Evolutionary conservation across 2,113 vertebrate genomes (phyloP).

Genomic region (Epinephelus cyanopodus): DNA sequence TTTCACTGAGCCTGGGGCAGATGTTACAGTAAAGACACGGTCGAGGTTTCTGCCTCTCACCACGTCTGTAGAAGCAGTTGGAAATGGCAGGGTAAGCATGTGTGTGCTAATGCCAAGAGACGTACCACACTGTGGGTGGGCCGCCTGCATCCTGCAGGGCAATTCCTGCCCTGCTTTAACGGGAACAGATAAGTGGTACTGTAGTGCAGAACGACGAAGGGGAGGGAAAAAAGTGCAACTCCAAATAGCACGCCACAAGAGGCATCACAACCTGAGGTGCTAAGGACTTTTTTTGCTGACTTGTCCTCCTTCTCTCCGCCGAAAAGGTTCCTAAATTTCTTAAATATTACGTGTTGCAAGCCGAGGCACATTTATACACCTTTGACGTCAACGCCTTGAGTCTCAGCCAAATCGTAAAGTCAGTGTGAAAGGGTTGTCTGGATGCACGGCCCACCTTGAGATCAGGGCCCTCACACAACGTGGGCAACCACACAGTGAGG

Average conservation of each 20-base stretch:
- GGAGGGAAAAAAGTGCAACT: conserved; percentile 46
- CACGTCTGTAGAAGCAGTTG: conserved; percentile 46
- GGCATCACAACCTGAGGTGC: conserved; percentile 48
- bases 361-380: conserved; percentile 28
- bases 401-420: conserved; percentile 28
- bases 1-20: conserved; percentile 50
- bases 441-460: background rate
- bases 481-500: background rate
- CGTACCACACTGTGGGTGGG: conserved; percentile 78
- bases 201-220: conserved; percentile 59
- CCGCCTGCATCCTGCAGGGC: conserved; percentile 75
- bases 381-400: conserved; percentile 26
- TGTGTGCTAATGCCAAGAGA: conserved; percentile 70
- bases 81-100: conserved; percentile 69
- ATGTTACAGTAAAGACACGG: conserved; percentile 63
- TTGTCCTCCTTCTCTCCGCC: conserved; percentile 47
- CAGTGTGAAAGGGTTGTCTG: background rate
- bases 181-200: conserved; percentile 83
- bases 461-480: background rate
- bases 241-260: conserved; percentile 56
- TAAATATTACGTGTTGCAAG: conserved; percentile 26
- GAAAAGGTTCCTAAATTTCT: conserved; percentile 22
- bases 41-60: conserved; percentile 49
- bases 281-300: conserved; percentile 54
- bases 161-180: conserved; percentile 78